Percentiles rank a stretch among this genome's conserved stretches.
Conservation (phyloP, 2,888 invertebrate species). For the Leucozona laternaria region DNA sequence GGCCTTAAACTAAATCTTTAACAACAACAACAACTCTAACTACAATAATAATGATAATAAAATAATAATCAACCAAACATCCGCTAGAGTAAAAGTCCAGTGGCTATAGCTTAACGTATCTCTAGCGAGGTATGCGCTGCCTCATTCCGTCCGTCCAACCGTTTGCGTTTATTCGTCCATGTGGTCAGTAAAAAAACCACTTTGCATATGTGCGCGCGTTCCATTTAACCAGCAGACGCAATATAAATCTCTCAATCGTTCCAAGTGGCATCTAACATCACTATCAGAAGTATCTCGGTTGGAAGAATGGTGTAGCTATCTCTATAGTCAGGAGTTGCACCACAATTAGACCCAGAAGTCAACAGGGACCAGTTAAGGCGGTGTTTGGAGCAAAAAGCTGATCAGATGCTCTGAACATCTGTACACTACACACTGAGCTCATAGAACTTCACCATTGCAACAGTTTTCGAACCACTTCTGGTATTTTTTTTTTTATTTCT, state of each 20-base stretch:
- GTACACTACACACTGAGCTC: neutral
- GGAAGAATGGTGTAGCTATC: constrained; percentile 38
- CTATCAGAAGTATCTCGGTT: constrained; percentile 43
- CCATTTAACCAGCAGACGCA: constrained; percentile 70
- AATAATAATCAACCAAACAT: constrained; percentile 73
- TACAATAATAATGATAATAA: constrained; percentile 73
- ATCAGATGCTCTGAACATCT: constrained; percentile 53
- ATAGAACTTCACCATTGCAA: neutral
- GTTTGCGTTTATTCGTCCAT: constrained; percentile 11
- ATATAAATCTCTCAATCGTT: constrained; percentile 74
- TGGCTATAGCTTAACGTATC: constrained; percentile 21
- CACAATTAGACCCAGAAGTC: constrained; percentile 60
- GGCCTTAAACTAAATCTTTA: constrained; percentile 31
- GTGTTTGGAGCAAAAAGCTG: constrained; percentile 33
- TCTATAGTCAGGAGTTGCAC: constrained; percentile 41
- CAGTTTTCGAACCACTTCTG: constrained; percentile 31
- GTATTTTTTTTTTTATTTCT: constrained; percentile 5
- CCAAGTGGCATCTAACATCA: constrained; percentile 59
- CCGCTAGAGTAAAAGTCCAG: constrained; percentile 55
- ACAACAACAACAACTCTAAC: constrained; percentile 43
- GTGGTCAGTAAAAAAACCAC: constrained; percentile 46
- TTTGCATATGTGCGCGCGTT: constrained; percentile 71
- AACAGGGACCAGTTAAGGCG: constrained; percentile 34
- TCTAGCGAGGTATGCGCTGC: constrained; percentile 1
- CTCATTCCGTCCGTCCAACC: neutral